A percentile compares a stretch with the other conserved stretches of the same genome.
These are phyloP conservation scores for Rhinatrema bivittatum DNA, from an alignment of 2,797 vertebrate species.

Conservation along the genomic window DNA sequence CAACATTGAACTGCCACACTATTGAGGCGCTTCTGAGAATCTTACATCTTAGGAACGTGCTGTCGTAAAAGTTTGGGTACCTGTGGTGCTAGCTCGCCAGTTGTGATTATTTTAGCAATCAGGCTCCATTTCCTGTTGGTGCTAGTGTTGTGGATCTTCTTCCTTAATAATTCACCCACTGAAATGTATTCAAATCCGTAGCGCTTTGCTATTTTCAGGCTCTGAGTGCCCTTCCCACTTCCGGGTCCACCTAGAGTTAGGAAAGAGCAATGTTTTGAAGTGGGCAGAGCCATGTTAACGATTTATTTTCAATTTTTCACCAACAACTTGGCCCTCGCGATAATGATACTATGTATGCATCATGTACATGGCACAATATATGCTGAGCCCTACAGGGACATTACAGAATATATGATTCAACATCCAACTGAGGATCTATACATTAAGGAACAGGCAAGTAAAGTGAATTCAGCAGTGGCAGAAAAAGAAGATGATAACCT, in stretches of 20 bases:
- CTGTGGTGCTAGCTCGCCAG: constrained; percentile 94
- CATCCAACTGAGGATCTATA: too few relatives aligned
- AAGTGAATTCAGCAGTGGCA: too few relatives aligned
- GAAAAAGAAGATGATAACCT: too few relatives aligned
- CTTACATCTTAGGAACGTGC: neutral
- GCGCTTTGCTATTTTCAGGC: constrained; percentile 91
- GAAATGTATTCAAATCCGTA: constrained; percentile 94
- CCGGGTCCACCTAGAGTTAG: constrained; percentile 80
- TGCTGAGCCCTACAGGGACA: too few relatives aligned
- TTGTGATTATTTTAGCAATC: constrained; percentile 97
- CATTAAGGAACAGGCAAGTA: too few relatives aligned
- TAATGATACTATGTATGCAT: too few relatives aligned
- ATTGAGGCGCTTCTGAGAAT: neutral
- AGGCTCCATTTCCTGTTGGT: constrained; percentile 97
- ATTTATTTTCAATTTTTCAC: neutral
- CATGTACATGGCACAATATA: too few relatives aligned
- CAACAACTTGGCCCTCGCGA: too few relatives aligned
- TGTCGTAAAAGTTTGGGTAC: constrained; percentile 42
- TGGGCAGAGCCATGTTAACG: neutral
- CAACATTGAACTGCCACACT: neutral
- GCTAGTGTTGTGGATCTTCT: constrained; percentile 95
- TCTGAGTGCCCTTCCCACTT: constrained; percentile 95
- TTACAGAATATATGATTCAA: too few relatives aligned
- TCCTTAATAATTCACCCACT: constrained; percentile 88
- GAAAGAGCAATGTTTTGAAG: constrained; percentile 4